These are phyloP conservation scores for Pelecanus crispus DNA, from an alignment of 2,113 vertebrate genomes.

Conservation along the genomic window DNA sequence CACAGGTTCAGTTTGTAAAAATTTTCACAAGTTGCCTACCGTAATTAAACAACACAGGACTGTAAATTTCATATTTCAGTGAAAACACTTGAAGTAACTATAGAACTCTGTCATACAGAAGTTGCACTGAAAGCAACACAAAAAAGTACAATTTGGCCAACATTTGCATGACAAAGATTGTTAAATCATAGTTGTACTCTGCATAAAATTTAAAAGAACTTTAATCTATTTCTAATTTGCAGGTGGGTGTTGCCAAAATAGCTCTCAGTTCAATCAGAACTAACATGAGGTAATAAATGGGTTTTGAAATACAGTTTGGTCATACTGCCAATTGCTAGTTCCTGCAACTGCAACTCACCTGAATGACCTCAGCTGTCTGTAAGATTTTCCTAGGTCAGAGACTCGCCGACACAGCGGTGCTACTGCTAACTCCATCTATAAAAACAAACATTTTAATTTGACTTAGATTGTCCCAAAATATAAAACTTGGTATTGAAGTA, in stretches of 20 bases:
- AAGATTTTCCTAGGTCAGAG: constrained; percentile 91
- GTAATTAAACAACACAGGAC: constrained; percentile 21
- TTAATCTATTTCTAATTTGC: constrained; percentile 31
- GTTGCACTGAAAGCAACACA: constrained; percentile 31
- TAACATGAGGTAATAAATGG: not conserved
- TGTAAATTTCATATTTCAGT: not conserved
- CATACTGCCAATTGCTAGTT: not conserved
- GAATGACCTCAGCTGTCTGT: constrained; percentile 93
- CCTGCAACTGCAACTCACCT: constrained; percentile 72
- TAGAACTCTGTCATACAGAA: constrained; percentile 29
- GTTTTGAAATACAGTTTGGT: not conserved
- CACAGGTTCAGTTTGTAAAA: not conserved
- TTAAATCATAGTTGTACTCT: constrained; percentile 31
- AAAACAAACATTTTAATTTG: not conserved
- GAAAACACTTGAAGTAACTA: not conserved
- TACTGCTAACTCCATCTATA: constrained; percentile 95
- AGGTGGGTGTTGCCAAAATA: constrained; percentile 29
- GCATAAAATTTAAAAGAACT: constrained; percentile 49
- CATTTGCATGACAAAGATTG: constrained; percentile 59
- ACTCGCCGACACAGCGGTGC: constrained; percentile 91
- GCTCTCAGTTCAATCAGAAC: constrained; percentile 38
- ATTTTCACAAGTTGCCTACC: not conserved
- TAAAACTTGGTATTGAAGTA: not conserved
- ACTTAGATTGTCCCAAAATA: not conserved
- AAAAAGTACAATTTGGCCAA: constrained; percentile 30